These are phyloP conservation scores for Pinna nobilis DNA, from an alignment of 1,140 invertebrate genomes.

Conservation along the genomic window DNA sequence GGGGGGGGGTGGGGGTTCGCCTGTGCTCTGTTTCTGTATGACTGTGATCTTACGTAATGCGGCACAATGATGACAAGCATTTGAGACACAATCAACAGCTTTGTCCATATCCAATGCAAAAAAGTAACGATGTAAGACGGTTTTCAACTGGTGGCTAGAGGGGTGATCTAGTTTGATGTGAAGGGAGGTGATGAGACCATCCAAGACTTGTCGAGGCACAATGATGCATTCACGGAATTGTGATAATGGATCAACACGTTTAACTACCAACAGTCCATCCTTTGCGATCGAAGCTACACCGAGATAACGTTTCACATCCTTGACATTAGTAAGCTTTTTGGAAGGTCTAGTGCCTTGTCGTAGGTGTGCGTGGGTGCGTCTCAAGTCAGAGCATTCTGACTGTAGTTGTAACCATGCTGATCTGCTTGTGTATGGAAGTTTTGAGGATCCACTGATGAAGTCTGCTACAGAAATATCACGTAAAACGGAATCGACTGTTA, in stretches of 20 bases:
- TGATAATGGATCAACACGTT: conserved; percentile 6
- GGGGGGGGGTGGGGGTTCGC: too few relatives aligned
- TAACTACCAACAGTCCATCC: conserved; percentile 38
- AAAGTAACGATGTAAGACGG: conserved; percentile 35
- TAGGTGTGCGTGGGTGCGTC: conserved; percentile 34
- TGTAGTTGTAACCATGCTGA: conserved; percentile 27
- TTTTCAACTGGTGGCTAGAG: conserved; percentile 29
- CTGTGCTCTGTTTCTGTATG: too few relatives aligned
- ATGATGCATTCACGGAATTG: conserved; percentile 39
- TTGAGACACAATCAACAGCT: conserved; percentile 14
- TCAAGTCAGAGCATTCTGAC: conserved; percentile 25
- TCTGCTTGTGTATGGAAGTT: conserved; percentile 37
- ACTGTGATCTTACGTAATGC: too few relatives aligned
- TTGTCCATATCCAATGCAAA: conserved; percentile 49
- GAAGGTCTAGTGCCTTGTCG: conserved; percentile 27
- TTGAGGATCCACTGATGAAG: conserved; percentile 4
- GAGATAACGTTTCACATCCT: conserved; percentile 44
- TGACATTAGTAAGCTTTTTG: conserved; percentile 29
- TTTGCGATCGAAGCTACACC: conserved; percentile 18
- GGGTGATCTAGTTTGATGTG: conserved; percentile 47
- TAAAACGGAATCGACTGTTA: conserved; percentile 25
- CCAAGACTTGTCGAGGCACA: conserved; percentile 35
- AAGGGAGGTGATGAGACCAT: conserved; percentile 37
- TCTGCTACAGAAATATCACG: conserved; percentile 6
- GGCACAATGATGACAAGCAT: conserved; percentile 40